These are phyloP conservation scores for Myiotriccus ornatus DNA, from an alignment of 2,797 vertebrate species.

Conservation along the genomic window DNA sequence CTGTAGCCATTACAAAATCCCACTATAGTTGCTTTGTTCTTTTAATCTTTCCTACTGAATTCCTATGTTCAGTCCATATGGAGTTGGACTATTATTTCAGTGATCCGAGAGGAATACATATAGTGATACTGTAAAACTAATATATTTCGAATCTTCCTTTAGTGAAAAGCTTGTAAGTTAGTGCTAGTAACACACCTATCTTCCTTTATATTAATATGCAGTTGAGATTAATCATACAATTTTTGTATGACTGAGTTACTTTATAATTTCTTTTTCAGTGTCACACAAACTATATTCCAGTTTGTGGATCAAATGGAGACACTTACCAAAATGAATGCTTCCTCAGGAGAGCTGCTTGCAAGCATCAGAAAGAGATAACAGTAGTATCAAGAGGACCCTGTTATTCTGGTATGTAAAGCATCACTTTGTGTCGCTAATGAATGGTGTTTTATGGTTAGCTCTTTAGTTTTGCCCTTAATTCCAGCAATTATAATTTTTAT, in stretches of 20 bases:
- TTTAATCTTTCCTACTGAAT: constrained; percentile 38
- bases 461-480: neutral
- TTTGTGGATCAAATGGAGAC: constrained; percentile 95
- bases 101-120: neutral
- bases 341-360: constrained; percentile 91
- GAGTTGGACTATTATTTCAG: constrained; percentile 19
- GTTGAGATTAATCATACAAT: constrained; percentile 6
- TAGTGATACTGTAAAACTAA: neutral
- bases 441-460: neutral
- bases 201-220: neutral
- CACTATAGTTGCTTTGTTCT: constrained; percentile 6
- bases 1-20: constrained; percentile 16
- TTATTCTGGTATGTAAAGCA: constrained; percentile 82
- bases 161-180: neutral
- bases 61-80: neutral
- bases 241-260: constrained; percentile 4
- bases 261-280: constrained; percentile 79
- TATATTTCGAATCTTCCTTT: neutral
- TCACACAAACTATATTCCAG: constrained; percentile 91
- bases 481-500: neutral
- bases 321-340: constrained; percentile 97
- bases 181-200: neutral
- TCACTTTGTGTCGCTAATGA: neutral
- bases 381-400: constrained; percentile 87
- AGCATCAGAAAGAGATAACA: constrained; percentile 90